Conservation (phyloP, 2,888 invertebrate species). For the Limnephilus marmoratus region DNA sequence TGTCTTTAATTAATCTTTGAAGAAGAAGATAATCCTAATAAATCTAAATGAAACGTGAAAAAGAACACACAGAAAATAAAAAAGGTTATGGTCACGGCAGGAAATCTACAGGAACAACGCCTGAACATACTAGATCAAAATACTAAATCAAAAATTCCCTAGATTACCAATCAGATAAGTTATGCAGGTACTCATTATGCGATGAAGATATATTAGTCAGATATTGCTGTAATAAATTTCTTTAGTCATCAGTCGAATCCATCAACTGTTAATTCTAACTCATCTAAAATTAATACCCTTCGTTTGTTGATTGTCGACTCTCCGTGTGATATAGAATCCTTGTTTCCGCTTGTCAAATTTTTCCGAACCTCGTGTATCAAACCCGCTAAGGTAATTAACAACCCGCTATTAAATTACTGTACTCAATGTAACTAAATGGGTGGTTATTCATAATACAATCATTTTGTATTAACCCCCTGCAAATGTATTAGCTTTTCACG, state of each 20-base stretch:
- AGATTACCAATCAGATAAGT: too few species aligned
- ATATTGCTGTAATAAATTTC: neutral
- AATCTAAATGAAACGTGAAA: too few species aligned
- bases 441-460: too few species aligned
- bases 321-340: neutral
- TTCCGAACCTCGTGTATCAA: neutral
- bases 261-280: neutral
- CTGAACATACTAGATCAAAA: too few species aligned
- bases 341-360: neutral
- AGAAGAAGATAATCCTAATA: too few species aligned
- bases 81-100: too few species aligned
- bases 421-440: neutral
- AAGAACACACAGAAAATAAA: too few species aligned
- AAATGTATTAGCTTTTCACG: neutral
- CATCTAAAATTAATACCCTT: neutral
- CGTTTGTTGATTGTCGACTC: neutral
- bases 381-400: neutral
- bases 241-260: neutral
- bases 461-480: neutral
- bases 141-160: too few species aligned
- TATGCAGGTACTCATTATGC: too few species aligned
- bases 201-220: neutral
- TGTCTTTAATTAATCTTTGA: too few species aligned
- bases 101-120: too few species aligned
- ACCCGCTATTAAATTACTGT: neutral